Evolutionary conservation across 1,140 invertebrate species (phyloP), one percentile per base, ranked within the genome.

Genomic region (Cydia pomonella): DNA sequence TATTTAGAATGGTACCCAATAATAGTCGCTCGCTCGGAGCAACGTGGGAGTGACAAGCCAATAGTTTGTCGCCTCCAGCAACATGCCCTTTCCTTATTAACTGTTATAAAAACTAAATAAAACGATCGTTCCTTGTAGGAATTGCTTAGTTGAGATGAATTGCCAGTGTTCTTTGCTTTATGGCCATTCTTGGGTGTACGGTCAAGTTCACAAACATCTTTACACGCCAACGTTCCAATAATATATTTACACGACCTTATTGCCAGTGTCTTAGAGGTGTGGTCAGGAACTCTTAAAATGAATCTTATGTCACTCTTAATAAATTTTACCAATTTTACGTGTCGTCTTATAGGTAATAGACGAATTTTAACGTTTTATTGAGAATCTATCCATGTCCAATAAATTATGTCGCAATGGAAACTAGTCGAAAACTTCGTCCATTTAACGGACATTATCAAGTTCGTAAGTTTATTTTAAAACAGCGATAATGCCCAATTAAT

Each of bases 31-130:
- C 4, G 47, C 16, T 7, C 2, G 4, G 25, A 3, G 0, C 33
- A 0, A 18, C 29, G 64, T 69, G 64, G 64, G 64, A 29, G 64
- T 33, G 64, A 69, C 64, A 69, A 64, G 27, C 64, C 64, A 33
- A 33, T 33, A 69, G 16, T 69, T 38, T 69, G 64, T 69, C 64
- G 64, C 64, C n/a, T 21, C n/a, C 23, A 27, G 63, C 29, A 18
- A 69, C 64, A 38, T 33, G 29, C 27, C 9, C 64, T 69, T 69
- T 69, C 64, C 23, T 44, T 38, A 69, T 69, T 69, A 69, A 69
- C 64, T 38, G 64, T 69, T 69, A 69, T 69, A 69, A 69, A 41
- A 69, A 69, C 29, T 33, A 41, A 18, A 69, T 69, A 41, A 69
- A 69, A 69, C 63, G 63, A 16, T 69, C 64, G 27, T n/a, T 69